phyloP scores from a whole-genome alignment of 2,113 vertebrate species.

The Poecile atricapillus region DNA sequence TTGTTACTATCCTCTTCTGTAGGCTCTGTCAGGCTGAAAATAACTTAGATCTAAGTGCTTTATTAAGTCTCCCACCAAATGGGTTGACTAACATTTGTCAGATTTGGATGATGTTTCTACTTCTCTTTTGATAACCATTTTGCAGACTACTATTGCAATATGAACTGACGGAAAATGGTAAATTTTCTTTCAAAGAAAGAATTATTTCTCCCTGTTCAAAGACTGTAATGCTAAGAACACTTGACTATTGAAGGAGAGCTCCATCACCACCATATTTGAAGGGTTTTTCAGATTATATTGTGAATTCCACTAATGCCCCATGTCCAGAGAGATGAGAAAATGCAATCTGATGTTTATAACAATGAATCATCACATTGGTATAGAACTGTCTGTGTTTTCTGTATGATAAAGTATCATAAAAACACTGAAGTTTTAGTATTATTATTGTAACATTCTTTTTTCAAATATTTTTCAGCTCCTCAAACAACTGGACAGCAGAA shows the following conservation, averaged over 20 bases:
- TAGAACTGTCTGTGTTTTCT: not conserved
- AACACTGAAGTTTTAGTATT: not conserved
- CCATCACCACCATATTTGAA: not conserved
- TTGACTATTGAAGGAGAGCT: not conserved
- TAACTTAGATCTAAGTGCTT: not conserved
- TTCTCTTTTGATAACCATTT: not conserved
- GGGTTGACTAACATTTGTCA: not conserved
- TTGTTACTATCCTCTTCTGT: not conserved
- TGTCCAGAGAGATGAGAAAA: not conserved
- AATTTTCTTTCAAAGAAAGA: not conserved
- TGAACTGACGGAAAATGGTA: not conserved
- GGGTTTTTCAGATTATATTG: not conserved
- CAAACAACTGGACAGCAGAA: conserved; percentile 74
- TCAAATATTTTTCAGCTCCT: conserved; percentile 17
- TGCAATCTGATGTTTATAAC: not conserved
- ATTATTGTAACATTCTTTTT: not conserved
- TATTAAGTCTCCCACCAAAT: not conserved
- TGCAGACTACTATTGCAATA: not conserved
- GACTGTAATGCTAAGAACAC: not conserved
- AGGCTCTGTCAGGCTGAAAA: not conserved
- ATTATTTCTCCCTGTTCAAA: not conserved
- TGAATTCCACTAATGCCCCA: not conserved
- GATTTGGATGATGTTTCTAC: not conserved
- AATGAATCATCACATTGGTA: not conserved
- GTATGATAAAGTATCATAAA: not conserved